Evolutionary conservation across 2,888 invertebrate species (phyloP).

Genomic region (Agrotis exclamationis): DNA sequence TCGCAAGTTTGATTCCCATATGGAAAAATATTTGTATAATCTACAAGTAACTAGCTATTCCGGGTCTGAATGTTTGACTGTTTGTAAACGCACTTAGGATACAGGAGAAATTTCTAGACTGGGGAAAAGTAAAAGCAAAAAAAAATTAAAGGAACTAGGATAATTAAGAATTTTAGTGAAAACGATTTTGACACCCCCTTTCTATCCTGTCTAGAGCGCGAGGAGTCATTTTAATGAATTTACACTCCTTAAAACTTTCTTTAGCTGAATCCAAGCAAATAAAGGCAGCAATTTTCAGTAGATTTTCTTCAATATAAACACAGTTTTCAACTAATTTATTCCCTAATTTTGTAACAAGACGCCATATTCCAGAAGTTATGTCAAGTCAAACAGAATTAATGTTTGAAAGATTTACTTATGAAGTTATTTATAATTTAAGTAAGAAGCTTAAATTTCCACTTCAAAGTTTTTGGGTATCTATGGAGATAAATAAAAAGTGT

Average conservation of each 20-base stretch:
- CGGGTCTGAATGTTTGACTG: too few species aligned
- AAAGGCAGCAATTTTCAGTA: not conserved
- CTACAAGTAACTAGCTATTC: too few species aligned
- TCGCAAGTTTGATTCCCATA: too few species aligned
- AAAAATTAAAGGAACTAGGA: too few species aligned
- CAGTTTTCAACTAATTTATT: not conserved
- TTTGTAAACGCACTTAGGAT: too few species aligned
- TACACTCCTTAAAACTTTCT: not conserved
- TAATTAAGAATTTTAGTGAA: too few species aligned
- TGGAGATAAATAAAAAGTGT: not conserved
- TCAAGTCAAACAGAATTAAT: conserved; percentile 17
- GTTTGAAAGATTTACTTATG: conserved; percentile 21
- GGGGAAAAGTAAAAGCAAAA: too few species aligned
- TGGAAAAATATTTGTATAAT: too few species aligned
- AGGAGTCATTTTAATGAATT: too few species aligned
- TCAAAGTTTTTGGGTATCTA: not conserved
- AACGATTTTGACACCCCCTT: too few species aligned
- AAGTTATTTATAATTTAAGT: conserved; percentile 22
- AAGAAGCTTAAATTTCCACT: not conserved
- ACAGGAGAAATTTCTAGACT: too few species aligned
- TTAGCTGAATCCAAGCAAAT: not conserved
- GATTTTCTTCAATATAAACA: conserved; percentile 3
- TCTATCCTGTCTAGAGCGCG: too few species aligned
- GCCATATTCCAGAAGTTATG: conserved; percentile 7
- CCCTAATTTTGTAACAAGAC: conserved; percentile 7